Conservation (phyloP, 2,888 invertebrate genomes). For the Frankliniella intonsa region DNA sequence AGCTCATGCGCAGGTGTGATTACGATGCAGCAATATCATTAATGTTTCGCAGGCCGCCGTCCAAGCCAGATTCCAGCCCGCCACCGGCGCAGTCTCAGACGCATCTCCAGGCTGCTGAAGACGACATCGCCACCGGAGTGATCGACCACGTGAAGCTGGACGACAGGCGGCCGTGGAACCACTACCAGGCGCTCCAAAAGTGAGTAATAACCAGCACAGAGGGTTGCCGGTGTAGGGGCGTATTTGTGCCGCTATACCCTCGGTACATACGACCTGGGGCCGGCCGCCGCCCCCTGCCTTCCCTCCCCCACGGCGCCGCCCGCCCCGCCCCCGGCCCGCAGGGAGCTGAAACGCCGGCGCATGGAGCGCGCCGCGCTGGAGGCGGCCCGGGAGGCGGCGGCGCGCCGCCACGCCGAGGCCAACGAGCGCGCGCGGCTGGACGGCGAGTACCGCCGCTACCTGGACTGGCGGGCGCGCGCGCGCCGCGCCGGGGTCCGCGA, state of each 20-base stretch:
- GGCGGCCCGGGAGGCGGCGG: not conserved
- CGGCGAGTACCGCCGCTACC: not conserved
- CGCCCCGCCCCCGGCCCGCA: not conserved
- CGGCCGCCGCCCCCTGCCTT: no score
- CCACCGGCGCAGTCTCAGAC: not conserved
- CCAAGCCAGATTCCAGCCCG: not conserved
- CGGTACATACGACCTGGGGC: no score
- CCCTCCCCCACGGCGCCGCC: no score
- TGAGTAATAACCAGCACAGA: not conserved
- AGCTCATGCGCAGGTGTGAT: no score
- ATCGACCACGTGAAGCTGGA: not conserved
- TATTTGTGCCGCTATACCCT: no score
- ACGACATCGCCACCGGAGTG: not conserved
- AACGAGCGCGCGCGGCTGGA: not conserved
- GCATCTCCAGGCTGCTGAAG: not conserved
- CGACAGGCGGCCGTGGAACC: constrained; percentile 2
- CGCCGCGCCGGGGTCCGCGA: not conserved
- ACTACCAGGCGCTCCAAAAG: not conserved
- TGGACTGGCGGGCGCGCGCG: not conserved
- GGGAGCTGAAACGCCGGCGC: not conserved
- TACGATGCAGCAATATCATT: no score
- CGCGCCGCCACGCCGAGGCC: not conserved
- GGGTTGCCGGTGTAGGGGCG: no score
- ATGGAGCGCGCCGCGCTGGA: not conserved
- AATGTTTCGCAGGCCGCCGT: not conserved